Percentiles rank a stretch among this genome's conserved stretches.
phyloP scores from a whole-genome alignment of 2,888 invertebrate species.

The Trilocha varians region DNA sequence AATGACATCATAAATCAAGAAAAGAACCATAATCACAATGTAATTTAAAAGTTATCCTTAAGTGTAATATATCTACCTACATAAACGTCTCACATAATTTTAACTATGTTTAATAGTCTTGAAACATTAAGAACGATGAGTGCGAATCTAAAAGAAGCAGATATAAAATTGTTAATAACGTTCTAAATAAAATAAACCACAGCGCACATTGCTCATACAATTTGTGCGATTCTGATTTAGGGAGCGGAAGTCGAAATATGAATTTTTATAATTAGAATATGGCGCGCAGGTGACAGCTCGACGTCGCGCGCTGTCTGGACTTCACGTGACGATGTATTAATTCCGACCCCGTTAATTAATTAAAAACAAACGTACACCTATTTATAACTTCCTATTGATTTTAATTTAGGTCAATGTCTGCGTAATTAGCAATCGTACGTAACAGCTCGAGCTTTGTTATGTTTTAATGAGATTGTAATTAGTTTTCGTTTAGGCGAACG shows the following conservation, averaged over 20 bases:
- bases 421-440: neutral
- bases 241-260: constrained; percentile 69
- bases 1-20: too few species aligned
- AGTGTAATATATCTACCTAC: too few species aligned
- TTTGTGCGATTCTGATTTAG: constrained; percentile 63
- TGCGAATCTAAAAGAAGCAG: neutral
- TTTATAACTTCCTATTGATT: constrained; percentile 1
- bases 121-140: neutral
- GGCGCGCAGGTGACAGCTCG: constrained; percentile 56
- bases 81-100: too few species aligned
- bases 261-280: constrained; percentile 66
- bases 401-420: neutral
- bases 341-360: constrained; percentile 7
- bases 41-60: too few species aligned
- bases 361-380: neutral
- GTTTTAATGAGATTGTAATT: neutral
- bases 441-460: neutral
- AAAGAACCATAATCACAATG: too few species aligned
- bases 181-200: neutral
- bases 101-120: too few species aligned
- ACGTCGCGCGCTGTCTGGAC: constrained; percentile 14
- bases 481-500: neutral
- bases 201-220: constrained; percentile 18
- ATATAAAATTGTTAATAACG: neutral
- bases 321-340: constrained; percentile 18